These are phyloP conservation scores for Sandelia bainsii DNA, from an alignment of 2,797 vertebrate species.

Conservation along the genomic window DNA sequence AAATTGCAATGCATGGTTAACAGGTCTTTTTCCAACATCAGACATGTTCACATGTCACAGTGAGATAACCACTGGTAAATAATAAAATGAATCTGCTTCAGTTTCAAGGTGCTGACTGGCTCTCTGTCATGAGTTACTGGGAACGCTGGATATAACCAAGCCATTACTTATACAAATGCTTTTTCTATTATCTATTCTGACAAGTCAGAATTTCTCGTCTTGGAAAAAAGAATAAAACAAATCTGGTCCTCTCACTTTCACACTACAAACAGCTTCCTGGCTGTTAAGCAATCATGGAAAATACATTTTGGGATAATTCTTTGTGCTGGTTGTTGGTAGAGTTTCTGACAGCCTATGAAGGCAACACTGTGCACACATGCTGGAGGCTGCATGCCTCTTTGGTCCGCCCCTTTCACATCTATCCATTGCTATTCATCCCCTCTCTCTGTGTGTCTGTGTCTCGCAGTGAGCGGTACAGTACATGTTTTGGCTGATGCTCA, in stretches of 20 bases:
- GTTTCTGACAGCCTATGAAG: slow-evolving; percentile 48
- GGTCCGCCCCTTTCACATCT: slow-evolving; percentile 48
- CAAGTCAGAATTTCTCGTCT: too few species aligned
- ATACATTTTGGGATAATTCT: too few species aligned
- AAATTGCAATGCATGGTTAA: neutral
- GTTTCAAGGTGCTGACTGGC: too few species aligned
- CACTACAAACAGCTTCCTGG: too few species aligned
- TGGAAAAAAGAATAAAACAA: too few species aligned
- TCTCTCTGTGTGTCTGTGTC: slow-evolving; percentile 29
- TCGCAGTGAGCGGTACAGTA: slow-evolving; percentile 21
- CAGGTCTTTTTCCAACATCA: neutral
- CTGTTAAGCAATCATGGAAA: too few species aligned
- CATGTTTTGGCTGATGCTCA: slow-evolving; percentile 51
- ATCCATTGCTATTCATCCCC: slow-evolving; percentile 44
- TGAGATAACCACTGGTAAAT: neutral
- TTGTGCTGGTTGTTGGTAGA: neutral
- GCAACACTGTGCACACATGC: slow-evolving; percentile 61
- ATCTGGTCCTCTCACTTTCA: too few species aligned
- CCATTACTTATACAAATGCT: too few species aligned
- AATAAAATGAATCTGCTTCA: too few species aligned
- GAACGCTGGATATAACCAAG: too few species aligned
- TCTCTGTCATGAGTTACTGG: too few species aligned
- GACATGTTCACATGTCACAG: neutral
- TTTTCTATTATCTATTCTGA: too few species aligned
- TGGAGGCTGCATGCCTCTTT: slow-evolving; percentile 43